phyloP scores from a whole-genome alignment of 2,113 vertebrate genomes.

The Henicopernis longicauda region DNA sequence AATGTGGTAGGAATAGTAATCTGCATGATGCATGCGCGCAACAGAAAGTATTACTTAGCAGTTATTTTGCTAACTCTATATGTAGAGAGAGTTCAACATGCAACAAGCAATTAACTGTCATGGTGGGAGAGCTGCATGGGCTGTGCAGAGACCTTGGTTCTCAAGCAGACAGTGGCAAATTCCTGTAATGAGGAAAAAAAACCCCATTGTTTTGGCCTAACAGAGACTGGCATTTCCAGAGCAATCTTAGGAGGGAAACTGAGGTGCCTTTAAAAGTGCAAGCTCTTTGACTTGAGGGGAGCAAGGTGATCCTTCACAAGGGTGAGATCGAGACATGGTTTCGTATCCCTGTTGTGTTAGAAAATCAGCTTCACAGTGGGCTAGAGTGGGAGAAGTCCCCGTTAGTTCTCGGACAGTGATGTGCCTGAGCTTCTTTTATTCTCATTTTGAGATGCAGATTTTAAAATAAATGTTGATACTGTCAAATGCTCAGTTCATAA shows the following conservation, averaged over 20 bases:
- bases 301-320: not conserved
- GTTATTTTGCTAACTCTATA: not conserved
- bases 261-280: not conserved
- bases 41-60: not conserved
- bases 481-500: not conserved
- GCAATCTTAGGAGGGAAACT: not conserved
- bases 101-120: not conserved
- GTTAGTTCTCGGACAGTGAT: accelerated
- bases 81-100: not conserved
- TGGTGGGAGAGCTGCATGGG: not conserved
- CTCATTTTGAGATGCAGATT: not conserved
- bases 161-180: not conserved
- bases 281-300: not conserved
- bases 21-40: conserved; percentile 54
- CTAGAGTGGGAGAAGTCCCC: not conserved
- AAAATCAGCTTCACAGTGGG: not conserved
- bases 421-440: not conserved
- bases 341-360: not conserved
- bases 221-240: not conserved
- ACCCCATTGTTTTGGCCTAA: not conserved
- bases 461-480: not conserved
- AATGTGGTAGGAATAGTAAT: not conserved
- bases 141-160: not conserved
- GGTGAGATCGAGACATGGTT: not conserved
- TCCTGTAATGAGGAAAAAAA: not conserved